Percentiles rank a stretch among this genome's conserved stretches.
Conservation (phyloP, 2,113 vertebrate genomes). For the Otis tarda region DNA sequence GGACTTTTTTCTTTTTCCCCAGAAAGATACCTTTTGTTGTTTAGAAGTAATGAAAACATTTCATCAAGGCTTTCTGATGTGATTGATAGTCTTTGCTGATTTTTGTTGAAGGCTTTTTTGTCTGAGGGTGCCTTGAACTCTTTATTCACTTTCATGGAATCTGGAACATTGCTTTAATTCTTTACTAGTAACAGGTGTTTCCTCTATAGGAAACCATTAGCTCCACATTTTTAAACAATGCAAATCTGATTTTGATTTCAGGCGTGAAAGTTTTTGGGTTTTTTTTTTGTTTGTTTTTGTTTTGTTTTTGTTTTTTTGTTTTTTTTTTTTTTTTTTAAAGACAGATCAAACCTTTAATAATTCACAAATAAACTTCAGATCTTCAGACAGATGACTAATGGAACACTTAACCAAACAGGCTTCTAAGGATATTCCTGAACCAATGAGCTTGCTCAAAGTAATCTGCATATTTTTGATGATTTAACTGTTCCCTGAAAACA, state of each 20-base stretch:
- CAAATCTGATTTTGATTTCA: slow-evolving; percentile 37
- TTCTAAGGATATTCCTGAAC: neutral
- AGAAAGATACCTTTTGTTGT: slow-evolving; percentile 36
- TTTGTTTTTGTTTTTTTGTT: no score
- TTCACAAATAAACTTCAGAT: neutral
- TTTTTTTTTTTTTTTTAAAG: neutral
- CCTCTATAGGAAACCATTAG: slow-evolving; percentile 29
- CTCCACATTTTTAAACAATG: slow-evolving; percentile 53
- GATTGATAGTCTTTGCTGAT: slow-evolving; percentile 53
- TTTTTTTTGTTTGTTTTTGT: no score
- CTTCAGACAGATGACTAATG: neutral
- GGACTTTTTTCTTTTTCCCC: neutral
- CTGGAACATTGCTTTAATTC: slow-evolving; percentile 45
- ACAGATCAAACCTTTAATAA: neutral
- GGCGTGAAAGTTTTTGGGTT: neutral
- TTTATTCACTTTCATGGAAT: slow-evolving; percentile 52
- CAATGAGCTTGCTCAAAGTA: neutral
- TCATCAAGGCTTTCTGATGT: slow-evolving; percentile 44
- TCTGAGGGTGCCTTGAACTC: slow-evolving; percentile 61
- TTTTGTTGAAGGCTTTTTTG: slow-evolving; percentile 52
- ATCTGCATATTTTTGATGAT: neutral
- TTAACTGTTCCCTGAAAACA: neutral
- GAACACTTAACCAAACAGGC: neutral
- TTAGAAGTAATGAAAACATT: slow-evolving; percentile 60
- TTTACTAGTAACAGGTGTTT: slow-evolving; percentile 58